phyloP scores from a whole-genome alignment of 2,797 vertebrate species.

The Balearica regulorum region DNA sequence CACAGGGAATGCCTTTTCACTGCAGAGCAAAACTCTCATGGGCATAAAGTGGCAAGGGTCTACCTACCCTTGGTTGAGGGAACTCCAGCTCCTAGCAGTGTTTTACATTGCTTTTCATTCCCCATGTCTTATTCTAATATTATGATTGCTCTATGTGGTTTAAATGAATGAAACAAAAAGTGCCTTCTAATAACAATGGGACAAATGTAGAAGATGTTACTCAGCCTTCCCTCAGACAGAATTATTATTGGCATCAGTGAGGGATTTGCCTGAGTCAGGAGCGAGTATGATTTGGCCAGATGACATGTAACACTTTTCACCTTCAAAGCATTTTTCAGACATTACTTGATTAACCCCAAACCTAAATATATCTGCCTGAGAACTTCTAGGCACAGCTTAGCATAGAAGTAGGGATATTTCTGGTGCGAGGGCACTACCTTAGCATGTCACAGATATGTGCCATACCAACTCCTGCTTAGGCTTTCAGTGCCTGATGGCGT shows the following conservation, averaged over 20 bases:
- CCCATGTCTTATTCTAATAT: background rate
- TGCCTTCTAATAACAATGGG: background rate
- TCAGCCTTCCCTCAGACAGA: conserved; percentile 42
- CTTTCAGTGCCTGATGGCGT: background rate
- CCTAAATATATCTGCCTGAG: conserved; percentile 18
- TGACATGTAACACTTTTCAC: conserved; percentile 27
- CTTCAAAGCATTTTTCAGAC: conserved; percentile 52
- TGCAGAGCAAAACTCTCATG: background rate
- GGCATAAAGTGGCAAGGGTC: background rate
- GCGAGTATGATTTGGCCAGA: conserved; percentile 30
- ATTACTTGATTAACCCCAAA: conserved; percentile 22
- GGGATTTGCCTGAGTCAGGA: conserved; percentile 54
- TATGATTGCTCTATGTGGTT: background rate
- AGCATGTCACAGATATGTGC: background rate
- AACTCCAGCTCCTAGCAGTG: background rate
- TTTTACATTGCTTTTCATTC: background rate
- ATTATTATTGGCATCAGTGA: conserved; percentile 49
- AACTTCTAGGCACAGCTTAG: conserved; percentile 3
- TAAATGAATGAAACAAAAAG: conserved; percentile 31
- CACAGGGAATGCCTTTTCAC: background rate
- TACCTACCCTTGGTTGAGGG: background rate
- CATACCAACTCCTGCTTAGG: background rate
- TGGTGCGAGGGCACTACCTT: background rate
- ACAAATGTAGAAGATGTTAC: conserved; percentile 44
- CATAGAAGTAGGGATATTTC: background rate